These are phyloP conservation scores for Spinus pinus DNA, from an alignment of 2,797 vertebrate genomes.

Conservation along the genomic window DNA sequence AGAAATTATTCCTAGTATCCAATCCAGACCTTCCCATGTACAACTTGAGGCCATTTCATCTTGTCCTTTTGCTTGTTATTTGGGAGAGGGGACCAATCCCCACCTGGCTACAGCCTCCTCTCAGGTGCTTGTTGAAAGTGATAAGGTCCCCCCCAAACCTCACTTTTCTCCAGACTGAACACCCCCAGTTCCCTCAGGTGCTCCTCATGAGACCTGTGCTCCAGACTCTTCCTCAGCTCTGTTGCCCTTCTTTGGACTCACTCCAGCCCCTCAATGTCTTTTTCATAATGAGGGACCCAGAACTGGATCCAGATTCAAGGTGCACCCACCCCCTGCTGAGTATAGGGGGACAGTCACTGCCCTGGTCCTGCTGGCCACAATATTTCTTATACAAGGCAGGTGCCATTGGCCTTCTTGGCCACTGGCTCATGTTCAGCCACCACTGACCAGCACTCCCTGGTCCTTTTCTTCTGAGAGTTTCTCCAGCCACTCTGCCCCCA, in stretches of 20 bases:
- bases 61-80: neutral
- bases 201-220: neutral
- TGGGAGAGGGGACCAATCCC: fast-evolving
- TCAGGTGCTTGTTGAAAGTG: neutral
- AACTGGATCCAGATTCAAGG: neutral
- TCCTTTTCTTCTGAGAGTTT: neutral
- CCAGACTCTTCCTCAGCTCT: neutral
- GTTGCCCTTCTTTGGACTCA: neutral
- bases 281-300: neutral
- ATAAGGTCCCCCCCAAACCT: neutral
- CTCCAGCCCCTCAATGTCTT: neutral
- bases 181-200: neutral
- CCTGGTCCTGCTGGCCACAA: neutral
- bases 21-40: neutral
- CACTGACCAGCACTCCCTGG: neutral
- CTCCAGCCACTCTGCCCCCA: neutral
- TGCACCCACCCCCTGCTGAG: neutral
- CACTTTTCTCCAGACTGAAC: neutral
- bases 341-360: neutral
- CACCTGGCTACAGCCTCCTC: neutral
- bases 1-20: neutral
- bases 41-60: neutral
- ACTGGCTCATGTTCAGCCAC: neutral
- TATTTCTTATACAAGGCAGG: neutral
- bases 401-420: neutral